Conservation (phyloP, 2,888 invertebrate genomes). For the Tetrapedia diversipes region DNA sequence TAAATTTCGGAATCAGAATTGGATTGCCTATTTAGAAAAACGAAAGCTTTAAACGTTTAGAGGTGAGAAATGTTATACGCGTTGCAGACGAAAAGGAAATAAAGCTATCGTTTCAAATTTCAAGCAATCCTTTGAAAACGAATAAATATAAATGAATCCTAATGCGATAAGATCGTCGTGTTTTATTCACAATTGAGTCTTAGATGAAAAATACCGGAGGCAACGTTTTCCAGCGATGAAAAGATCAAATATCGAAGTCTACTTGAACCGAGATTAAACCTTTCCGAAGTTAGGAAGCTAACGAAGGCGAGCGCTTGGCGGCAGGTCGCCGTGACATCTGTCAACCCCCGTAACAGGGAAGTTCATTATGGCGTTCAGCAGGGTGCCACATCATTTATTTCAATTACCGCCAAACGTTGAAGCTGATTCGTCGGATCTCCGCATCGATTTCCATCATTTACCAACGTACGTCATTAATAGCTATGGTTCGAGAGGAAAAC, state of each 20-base stretch:
- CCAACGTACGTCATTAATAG: constrained; percentile 59
- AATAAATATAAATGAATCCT: background rate
- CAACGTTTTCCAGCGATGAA: background rate
- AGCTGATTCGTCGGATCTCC: constrained; percentile 67
- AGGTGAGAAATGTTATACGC: background rate
- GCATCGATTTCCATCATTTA: constrained; percentile 62
- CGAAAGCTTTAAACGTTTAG: background rate
- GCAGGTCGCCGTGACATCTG: constrained; percentile 70
- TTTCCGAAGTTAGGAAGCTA: constrained; percentile 57
- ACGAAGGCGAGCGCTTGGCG: constrained; percentile 58
- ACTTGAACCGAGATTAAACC: constrained; percentile 61
- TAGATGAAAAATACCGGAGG: constrained; percentile 8
- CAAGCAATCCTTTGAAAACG: background rate
- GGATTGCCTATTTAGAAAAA: background rate
- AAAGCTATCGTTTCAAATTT: no score
- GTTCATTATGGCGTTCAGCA: constrained; percentile 72
- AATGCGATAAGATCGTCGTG: background rate
- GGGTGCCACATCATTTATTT: constrained; percentile 70
- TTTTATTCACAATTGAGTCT: background rate
- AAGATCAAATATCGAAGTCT: constrained; percentile 46
- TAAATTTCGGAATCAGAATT: background rate
- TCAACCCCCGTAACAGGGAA: constrained; percentile 68
- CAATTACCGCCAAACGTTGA: constrained; percentile 71
- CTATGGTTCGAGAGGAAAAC: constrained; percentile 19
- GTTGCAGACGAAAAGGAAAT: no score